Base-by-base conservation (phyloP, 2,113 vertebrate species). In the Connochaetes taurinus region DNA sequence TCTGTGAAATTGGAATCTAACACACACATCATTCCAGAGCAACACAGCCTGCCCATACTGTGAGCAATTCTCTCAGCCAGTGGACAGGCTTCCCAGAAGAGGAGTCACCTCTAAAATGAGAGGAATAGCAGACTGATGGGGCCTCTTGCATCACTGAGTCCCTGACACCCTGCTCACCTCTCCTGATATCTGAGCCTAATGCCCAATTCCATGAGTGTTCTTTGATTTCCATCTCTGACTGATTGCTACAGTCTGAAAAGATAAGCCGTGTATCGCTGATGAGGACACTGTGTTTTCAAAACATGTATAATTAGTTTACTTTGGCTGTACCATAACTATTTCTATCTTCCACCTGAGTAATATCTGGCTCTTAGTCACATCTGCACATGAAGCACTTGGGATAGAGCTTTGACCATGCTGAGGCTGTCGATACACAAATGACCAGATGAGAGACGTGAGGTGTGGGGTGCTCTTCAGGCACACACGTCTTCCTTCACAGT, bases 371-470 rank as follows among this genome's bases (percentile, higher is more conserved):
- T 67, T 90, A 36, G 36, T 60, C 14, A 47, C 2, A 47, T n/a
- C 53, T 52, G 78, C 29, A n/a, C 4, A 1, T 36, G 78, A 86
- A n/a, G 16, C 36, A 60, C 27, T 17, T 19, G 16, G 92, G 13
- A 81, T 3, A 76, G 15, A 82, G 43, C 45, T 95, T 29, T 43
- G 23, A 86, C 67, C 64, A 8, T 5, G 4, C 15, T 8, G 0
- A 90, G 21, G 8, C 15, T 11, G 0, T 11, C 3, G 9, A 17
- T 10, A 12, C 58, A 45, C 13, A 23, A 21, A 6, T 27, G 47
- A 52, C 4, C 25, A 29, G 21, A 13, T 9, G 62, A n/a, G 45
- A 86, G 19, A 13, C 4, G 2, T 0, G 12, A 5, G 4, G 7
- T 36, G 4, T 6, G 5, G 47, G 23, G 3, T 52, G 5, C 53